Conservation (phyloP, 2,888 invertebrate species). For the Cerastis leucographa region DNA sequence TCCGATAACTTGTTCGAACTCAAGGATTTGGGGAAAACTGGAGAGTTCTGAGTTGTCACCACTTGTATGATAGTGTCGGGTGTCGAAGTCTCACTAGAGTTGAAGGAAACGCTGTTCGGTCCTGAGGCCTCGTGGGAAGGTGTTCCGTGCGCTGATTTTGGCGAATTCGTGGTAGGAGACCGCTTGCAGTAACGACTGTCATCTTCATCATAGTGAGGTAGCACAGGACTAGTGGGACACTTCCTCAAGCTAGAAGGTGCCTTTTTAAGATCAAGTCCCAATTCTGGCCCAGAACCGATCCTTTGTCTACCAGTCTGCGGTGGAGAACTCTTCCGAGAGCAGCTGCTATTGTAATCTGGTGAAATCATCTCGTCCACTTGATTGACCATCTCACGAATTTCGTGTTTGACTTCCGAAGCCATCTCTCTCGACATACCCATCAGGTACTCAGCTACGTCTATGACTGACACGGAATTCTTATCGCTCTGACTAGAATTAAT, state of each 20-base stretch:
- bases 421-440: slow-evolving; percentile 95
- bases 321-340: slow-evolving; percentile 86
- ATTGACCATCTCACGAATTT: slow-evolving; percentile 93
- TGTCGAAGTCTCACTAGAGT: slow-evolving; percentile 89
- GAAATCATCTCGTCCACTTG: slow-evolving; percentile 93
- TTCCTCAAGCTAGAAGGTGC: slow-evolving; percentile 80
- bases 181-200: slow-evolving; percentile 77
- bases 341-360: slow-evolving; percentile 83
- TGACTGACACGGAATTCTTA: slow-evolving; percentile 93
- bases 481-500: slow-evolving; percentile 91
- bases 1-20: slow-evolving; percentile 91
- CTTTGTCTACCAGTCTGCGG: slow-evolving; percentile 85
- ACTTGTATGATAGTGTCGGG: slow-evolving; percentile 90
- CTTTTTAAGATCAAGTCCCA: slow-evolving; percentile 83
- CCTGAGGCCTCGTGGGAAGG: slow-evolving; percentile 87
- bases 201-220: slow-evolving; percentile 84
- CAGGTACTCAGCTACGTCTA: slow-evolving; percentile 94
- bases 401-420: slow-evolving; percentile 95
- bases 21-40: slow-evolving; percentile 87
- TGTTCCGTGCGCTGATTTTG: slow-evolving; percentile 85
- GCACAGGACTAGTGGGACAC: slow-evolving; percentile 87
- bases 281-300: slow-evolving; percentile 86
- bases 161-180: slow-evolving; percentile 82
- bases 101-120: slow-evolving; percentile 87
- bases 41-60: slow-evolving; percentile 84